Percentiles rank a stretch among this genome's conserved stretches.
Evolutionary conservation across 2,888 invertebrate species (phyloP).

Genomic region (Dynastes hyllus): DNA sequence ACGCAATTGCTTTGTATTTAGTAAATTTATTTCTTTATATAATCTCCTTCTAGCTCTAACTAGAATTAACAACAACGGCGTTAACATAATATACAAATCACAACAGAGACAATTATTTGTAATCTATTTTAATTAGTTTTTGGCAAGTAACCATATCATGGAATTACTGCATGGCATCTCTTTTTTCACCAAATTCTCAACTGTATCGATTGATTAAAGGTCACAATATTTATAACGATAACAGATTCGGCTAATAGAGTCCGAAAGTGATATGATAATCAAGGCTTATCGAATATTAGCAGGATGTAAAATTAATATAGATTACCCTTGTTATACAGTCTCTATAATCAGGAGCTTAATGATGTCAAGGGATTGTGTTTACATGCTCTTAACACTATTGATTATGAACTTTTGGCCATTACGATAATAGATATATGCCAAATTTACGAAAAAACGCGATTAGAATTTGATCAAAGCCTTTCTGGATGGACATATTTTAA

Average conservation of each 20-base stretch:
- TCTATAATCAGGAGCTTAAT: constrained; percentile 16
- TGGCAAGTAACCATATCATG: no score
- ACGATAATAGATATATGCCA: neutral
- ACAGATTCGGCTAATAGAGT: constrained; percentile 15
- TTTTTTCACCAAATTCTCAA: no score
- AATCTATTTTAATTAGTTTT: no score
- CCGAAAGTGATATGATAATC: neutral
- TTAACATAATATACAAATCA: no score
- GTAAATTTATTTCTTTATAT: no score
- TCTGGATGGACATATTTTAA: no score
- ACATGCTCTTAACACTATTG: neutral
- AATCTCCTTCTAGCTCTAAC: no score
- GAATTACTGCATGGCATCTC: no score
- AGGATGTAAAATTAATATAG: constrained; percentile 16
- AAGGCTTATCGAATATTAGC: constrained; percentile 9
- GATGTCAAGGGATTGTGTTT: constrained; percentile 20
- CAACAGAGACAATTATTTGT: no score
- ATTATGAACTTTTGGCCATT: neutral
- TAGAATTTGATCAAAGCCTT: constrained; percentile 2
- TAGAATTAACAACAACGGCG: no score
- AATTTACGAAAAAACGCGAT: neutral
- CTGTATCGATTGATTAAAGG: neutral
- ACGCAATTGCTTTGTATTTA: no score
- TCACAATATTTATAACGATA: neutral
- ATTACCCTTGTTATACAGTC: constrained; percentile 9